Evolutionary conservation across 2,113 vertebrate species (phyloP), one percentile per base, ranked within the genome.

Genomic region (Pogona vitticeps): DNA sequence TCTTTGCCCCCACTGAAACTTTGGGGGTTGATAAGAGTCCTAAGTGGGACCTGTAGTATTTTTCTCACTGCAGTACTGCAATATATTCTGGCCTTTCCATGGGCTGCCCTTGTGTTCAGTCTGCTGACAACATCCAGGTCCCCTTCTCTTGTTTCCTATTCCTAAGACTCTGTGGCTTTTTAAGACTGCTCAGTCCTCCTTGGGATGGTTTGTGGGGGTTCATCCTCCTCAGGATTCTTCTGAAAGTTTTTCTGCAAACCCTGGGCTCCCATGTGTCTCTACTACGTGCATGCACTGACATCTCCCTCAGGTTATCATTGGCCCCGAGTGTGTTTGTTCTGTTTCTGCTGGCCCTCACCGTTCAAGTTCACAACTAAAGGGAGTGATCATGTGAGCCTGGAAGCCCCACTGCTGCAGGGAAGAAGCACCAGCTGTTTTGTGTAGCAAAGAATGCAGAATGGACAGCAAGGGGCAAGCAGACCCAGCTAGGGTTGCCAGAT

Each of bases 381-480:
- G 79, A 63, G 28, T 2, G 3, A 46, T 20, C 52, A 26, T 70
- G 40, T 31, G 42, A 21, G n/a, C 38, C 42, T 81, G 63, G 5
- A 81, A 2, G 65, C 80, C 65, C 23, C 82, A 2, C 28, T 83
- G 46, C 31, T 81, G 76, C 17, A 40, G 63, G 26, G 36, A 59
- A 2, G 14, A 68, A 0, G 61, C 76, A 84, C 56, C 76, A 0
- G 0, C 28, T 56, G 1, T 4, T 26, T 85, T n/a, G 20, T 28
- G 36, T 33, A 38, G 78, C 36, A 76, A 79, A 71, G 63, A 10
- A 59, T 15, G 56, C 28, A 33, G 2, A 33, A 6, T 78, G 76
- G 76, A n/a, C 52, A 78, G 8, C 76, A 33, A 52, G 14, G 1
- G 20, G 33, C 40, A 26, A 9, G 40, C 3, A 26, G 61, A 17